Base-by-base conservation (phyloP, 2,888 invertebrate species). In the Alentia gelatinosa region DNA sequence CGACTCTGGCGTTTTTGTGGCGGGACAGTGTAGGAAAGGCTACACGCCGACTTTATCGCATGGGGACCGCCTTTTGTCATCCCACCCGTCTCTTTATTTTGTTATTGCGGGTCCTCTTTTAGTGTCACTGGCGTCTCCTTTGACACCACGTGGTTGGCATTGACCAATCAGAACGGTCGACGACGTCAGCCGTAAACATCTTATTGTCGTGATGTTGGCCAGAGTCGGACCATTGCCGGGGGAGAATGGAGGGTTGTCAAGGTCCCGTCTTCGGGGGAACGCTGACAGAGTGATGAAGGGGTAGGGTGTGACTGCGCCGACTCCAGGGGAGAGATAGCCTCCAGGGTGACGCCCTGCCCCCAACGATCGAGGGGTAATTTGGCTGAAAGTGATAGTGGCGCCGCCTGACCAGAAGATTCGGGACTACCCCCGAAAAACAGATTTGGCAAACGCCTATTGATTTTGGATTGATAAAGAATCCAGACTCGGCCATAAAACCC, bases 391-490 rank as follows among this genome's bases (percentile, higher is more conserved):
- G 79, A 79, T 79, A 79, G 79, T 79, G 39, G 79, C 37, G 79
- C 37, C 26, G 79, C 79, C 74, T 79, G 79, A 79, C 79, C 79
- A 79, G 79, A 79, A 35, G 79, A 79, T 79, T 79, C 79, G 19
- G 37, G 19, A 79, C 35, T 19, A 37, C 79, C 79, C 15, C 74
- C 26, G 23, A 12, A 79, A 79, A 79, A 35, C 35, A 79, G 79
- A 79, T 79, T 79, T 79, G 79, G 79, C 79, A 79, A 79, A 79
- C 79, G 79, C 79, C 79, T 79, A 79, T 79, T 79, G 79, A 79
- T 79, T 79, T 79, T 79, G 79, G 35, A 37, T 39, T 79, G 79
- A 79, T 79, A 79, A 79, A 79, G 79, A 39, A n/a, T 79, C 79
- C 39, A 37, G 79, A 35, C 39, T 79, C 79, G 15, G 37, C 15